A percentile compares a stretch with the other conserved stretches of the same genome.
Conservation (phyloP, 2,113 vertebrate genomes). For the Garra rufa region DNA sequence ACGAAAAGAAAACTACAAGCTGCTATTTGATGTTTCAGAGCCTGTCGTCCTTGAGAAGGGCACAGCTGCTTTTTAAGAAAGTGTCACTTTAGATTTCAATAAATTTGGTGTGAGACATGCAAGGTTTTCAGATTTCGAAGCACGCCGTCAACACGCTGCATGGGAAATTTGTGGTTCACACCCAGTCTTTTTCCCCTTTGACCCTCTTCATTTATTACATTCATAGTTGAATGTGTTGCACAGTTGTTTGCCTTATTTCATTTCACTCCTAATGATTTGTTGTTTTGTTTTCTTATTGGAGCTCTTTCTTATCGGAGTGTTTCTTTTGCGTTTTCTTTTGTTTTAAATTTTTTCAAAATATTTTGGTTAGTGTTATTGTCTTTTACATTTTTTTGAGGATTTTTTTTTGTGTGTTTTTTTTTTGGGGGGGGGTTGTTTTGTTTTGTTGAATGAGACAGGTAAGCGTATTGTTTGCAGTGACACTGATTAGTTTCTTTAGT, state of each 20-base stretch:
- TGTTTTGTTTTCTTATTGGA: too few species aligned
- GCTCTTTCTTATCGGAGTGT: too few species aligned
- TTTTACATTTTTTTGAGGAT: too few species aligned
- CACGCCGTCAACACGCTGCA: background rate
- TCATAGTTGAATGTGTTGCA: background rate
- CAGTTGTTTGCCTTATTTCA: constrained; percentile 29
- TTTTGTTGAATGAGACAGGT: too few species aligned
- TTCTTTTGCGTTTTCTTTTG: too few species aligned
- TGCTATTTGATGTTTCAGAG: constrained; percentile 2
- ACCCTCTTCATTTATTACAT: constrained; percentile 17
- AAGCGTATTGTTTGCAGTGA: too few species aligned
- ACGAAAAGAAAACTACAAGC: constrained; percentile 14
- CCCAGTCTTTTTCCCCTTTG: background rate
- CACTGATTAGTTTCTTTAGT: too few species aligned
- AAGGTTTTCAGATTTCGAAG: constrained; percentile 31
- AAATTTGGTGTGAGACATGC: constrained; percentile 37
- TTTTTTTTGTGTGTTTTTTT: too few species aligned
- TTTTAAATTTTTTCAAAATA: too few species aligned
- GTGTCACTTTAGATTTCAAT: constrained; percentile 34
- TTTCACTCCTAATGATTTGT: background rate
- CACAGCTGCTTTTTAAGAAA: constrained; percentile 18
- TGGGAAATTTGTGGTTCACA: constrained; percentile 20
- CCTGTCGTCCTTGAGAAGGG: background rate
- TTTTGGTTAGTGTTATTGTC: too few species aligned
- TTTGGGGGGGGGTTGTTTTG: too few species aligned